Base-by-base conservation (phyloP, 2,797 vertebrate species). In the Sebastes glaucus region DNA sequence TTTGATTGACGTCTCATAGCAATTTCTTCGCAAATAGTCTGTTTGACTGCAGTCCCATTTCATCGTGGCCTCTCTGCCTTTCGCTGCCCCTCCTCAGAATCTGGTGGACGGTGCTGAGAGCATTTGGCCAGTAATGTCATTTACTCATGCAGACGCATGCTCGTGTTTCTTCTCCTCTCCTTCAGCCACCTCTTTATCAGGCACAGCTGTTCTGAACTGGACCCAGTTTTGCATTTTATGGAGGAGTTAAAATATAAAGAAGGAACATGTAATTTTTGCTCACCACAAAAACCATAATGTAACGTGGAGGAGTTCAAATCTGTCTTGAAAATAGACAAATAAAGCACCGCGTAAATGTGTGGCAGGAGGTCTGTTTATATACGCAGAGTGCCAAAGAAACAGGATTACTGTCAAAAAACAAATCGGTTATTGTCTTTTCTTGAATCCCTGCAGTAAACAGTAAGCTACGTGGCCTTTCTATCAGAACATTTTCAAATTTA, bases 41-140 rank as follows among this genome's bases (percentile, higher is more conserved):
- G 77, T 85, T 78, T 81, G 80, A 80, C 84, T 89, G 65, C 72
- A 66, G 77, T 62, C 74, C 46, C 82, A 22, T 87, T 88, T 90
- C 60, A 66, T 61, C 49, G 10, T 70, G 23, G 64, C 68, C 67
- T 78, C 30, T 49, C 64, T 28, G 63, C 78, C 71, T 85, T 74
- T 79, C 59, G 13, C 69, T 64, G 72, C 75, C 76, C 57, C 49
- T 74, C 63, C 78, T 82, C 74, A 65, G 57, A 87, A 72, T 78
- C 78, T 78, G 42, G 10, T 79, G 71, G 70, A 71, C 53, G 55
- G 23, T 66, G 67, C 52, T 78, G 35, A 80, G 85, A 89, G 77
- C 72, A 76, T 89, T 85, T 87, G 81, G 62, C 38, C 78, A 72
- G 74, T 89, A 87, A 93, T 89, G 52, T 81, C 32, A 87, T 88